Percentiles rank a stretch among this genome's conserved stretches.
These are phyloP conservation scores for Agonopterix subpropinquella DNA, from an alignment of 2,888 invertebrate genomes.

Conservation along the genomic window DNA sequence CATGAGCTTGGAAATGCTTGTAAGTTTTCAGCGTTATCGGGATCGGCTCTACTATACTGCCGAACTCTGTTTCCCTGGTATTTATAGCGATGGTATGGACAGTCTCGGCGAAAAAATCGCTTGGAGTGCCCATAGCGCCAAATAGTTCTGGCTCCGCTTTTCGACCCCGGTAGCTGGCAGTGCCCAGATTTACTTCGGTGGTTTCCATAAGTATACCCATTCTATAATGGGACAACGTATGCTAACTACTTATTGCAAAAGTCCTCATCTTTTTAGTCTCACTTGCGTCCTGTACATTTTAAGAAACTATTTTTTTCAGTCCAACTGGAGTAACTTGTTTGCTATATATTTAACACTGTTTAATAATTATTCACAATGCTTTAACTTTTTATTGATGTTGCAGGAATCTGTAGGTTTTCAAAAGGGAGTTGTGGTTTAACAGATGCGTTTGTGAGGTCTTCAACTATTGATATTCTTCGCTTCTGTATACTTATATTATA, in stretches of 20 bases:
- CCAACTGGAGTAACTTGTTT: no score
- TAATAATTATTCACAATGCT: no score
- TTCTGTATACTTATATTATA: no score
- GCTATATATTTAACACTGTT: not conserved
- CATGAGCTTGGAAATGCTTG: conserved; percentile 42
- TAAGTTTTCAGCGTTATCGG: conserved; percentile 57
- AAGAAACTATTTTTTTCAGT: no score
- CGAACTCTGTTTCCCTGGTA: conserved; percentile 62
- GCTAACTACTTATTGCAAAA: conserved; percentile 34
- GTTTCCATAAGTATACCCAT: conserved; percentile 73
- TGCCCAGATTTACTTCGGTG: conserved; percentile 61
- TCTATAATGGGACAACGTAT: conserved; percentile 47
- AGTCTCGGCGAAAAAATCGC: conserved; percentile 49
- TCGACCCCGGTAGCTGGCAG: conserved; percentile 48
- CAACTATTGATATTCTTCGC: no score
- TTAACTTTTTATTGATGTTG: not conserved
- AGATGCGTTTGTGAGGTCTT: conserved; percentile 27
- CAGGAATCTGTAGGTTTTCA: conserved; percentile 12
- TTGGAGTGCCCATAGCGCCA: conserved; percentile 54
- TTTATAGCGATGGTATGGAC: conserved; percentile 60
- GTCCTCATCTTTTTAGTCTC: conserved; percentile 35
- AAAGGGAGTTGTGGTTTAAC: conserved; percentile 13
- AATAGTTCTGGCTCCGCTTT: conserved; percentile 42
- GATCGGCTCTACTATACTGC: conserved; percentile 57
- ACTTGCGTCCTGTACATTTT: conserved; percentile 27